Evolutionary conservation across 2,113 vertebrate genomes (phyloP), one percentile per base, ranked within the genome.

Genomic region (Bujurquina vittata): DNA sequence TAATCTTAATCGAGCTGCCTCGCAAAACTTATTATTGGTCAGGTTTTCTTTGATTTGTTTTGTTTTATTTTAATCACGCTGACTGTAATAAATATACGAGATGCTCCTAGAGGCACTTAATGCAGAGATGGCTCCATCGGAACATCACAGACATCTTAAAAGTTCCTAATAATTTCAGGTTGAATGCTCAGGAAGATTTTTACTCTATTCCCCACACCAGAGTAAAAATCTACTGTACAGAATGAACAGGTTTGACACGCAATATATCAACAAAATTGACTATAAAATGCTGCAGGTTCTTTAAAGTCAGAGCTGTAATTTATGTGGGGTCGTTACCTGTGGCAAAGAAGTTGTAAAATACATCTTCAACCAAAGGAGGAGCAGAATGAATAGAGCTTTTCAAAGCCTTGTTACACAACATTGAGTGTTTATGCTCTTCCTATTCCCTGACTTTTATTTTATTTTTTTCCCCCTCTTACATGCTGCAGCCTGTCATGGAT

Each of bases 401-500:
- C 23, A 89, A 72, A 72, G 26, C 10, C 46, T 54, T 83, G 75
- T 89, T 85, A 69, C 81, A 77, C 67, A 82, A 75, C 58, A 15
- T 23, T 22, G 56, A 43, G 52, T 72, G 84, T 80, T 77, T 73
- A 43, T 75, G 74, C 65, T 77, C 83, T 59, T 61, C 59, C 69
- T 33, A 1, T 56, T 67, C 57, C 61, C 62, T 0, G n/a, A 75
- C 76, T 88, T 84, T 33, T 33, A 33, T 33, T 37, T 8, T 3
- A 9, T 37, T 37, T 37, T 33, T 33, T 37, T 3, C 35, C 60
- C 74, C 84, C 83, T 89, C 84, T 77, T 80, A 59, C 88, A 84
- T 40, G 62, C 84, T 3, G 79, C 83, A 63, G 89, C 90, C 87
- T 91, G 91, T 92, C 88, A 83, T 84, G 82, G 77, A 73, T 91